These are phyloP conservation scores for Labeo catla DNA, from an alignment of 2,113 vertebrate species.

Conservation along the genomic window DNA sequence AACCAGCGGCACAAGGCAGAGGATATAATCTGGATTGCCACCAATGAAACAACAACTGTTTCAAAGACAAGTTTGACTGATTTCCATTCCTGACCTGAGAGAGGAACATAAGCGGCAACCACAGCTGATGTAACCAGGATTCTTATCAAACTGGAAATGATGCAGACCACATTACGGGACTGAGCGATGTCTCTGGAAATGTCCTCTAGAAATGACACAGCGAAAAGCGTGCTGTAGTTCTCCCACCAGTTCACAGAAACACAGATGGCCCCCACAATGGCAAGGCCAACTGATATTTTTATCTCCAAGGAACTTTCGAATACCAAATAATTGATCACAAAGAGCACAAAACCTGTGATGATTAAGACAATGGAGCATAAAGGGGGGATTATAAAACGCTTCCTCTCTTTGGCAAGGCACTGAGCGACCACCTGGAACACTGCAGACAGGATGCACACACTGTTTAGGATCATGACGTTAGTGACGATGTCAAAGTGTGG, in stretches of 20 bases:
- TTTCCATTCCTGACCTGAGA: slow-evolving; percentile 7
- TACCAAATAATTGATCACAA: slow-evolving; percentile 33
- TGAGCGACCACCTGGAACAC: slow-evolving; percentile 63
- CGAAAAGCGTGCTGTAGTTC: too few species aligned
- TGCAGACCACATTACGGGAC: too few species aligned
- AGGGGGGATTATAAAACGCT: slow-evolving; percentile 32
- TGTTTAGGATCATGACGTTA: slow-evolving; percentile 71
- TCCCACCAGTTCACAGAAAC: too few species aligned
- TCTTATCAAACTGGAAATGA: too few species aligned
- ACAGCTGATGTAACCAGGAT: too few species aligned
- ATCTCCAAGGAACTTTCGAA: neutral
- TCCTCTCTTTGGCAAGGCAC: slow-evolving; percentile 28
- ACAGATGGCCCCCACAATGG: too few species aligned
- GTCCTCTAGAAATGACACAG: too few species aligned
- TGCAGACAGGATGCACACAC: neutral
- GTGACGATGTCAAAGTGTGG: slow-evolving; percentile 74
- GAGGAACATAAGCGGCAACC: neutral
- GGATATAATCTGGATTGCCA: slow-evolving; percentile 68
- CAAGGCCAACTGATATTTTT: too few species aligned
- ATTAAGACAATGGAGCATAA: slow-evolving; percentile 28
- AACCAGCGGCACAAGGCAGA: slow-evolving; percentile 75
- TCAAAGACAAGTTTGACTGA: neutral
- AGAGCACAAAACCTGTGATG: slow-evolving; percentile 40
- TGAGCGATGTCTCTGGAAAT: too few species aligned
- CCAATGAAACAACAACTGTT: slow-evolving; percentile 5